A percentile compares a stretch with the other conserved stretches of the same genome.
Conservation (phyloP, 2,113 vertebrate genomes). For the Corythornis cristatus region DNA sequence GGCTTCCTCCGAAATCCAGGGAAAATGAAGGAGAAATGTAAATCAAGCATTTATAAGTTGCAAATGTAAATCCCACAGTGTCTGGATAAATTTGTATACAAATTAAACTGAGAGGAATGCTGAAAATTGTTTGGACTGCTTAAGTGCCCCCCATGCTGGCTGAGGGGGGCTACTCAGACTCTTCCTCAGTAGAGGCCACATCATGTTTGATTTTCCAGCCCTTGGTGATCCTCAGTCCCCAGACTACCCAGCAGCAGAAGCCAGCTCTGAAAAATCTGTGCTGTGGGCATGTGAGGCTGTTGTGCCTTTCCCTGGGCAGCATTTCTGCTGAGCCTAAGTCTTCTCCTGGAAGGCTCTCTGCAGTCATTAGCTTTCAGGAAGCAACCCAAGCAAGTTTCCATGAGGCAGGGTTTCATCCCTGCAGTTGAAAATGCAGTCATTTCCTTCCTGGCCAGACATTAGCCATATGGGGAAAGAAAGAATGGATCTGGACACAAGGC, state of each 20-base stretch:
- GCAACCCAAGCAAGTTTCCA: conserved; percentile 24
- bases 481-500: not conserved
- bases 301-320: not conserved
- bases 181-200: not conserved
- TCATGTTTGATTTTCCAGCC: not conserved
- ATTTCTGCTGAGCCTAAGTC: not conserved
- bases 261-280: not conserved
- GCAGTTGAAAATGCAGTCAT: conserved; percentile 17
- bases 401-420: not conserved
- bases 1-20: conserved; percentile 3
- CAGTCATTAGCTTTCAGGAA: not conserved
- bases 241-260: not conserved
- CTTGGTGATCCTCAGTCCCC: not conserved
- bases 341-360: not conserved
- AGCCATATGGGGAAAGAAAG: not conserved
- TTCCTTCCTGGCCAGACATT: conserved; percentile 57
- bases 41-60: not conserved
- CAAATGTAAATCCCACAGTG: not conserved
- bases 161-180: not conserved
- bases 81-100: not conserved
- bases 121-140: not conserved
- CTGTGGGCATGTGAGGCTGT: not conserved
- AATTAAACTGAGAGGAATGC: not conserved
- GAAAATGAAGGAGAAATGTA: not conserved
- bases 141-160: not conserved